Evolutionary conservation across 2,888 invertebrate species (phyloP).

Genomic region (Leptarthrus brevirostris): DNA sequence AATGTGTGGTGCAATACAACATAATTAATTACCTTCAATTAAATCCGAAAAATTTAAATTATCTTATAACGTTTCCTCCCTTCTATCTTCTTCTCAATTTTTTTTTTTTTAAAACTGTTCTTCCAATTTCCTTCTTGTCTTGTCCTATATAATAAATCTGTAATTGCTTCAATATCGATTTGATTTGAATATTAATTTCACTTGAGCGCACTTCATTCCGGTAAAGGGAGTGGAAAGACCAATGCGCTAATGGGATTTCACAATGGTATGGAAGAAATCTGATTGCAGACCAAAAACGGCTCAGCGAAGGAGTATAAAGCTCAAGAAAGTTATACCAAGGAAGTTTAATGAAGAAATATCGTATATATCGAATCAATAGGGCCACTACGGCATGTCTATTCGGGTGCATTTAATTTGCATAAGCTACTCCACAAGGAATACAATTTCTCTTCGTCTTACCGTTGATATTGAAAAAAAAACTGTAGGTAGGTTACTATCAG

Average conservation of each 20-base stretch:
- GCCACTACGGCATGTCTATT: background rate
- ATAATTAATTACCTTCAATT: no score
- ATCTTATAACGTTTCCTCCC: no score
- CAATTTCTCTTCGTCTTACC: background rate
- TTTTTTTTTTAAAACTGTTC: no score
- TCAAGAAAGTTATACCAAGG: background rate
- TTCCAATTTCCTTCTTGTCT: background rate
- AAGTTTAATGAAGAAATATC: constrained; percentile 31
- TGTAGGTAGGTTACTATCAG: background rate
- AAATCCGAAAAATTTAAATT: no score
- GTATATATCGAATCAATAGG: constrained; percentile 5
- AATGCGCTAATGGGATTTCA: constrained; percentile 35
- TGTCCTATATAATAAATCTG: background rate
- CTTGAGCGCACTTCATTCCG: background rate
- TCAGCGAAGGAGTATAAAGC: background rate
- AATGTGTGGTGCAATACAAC: no score
- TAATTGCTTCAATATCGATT: constrained; percentile 34
- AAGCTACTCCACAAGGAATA: constrained; percentile 15
- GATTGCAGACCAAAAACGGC: constrained; percentile 27
- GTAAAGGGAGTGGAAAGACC: background rate
- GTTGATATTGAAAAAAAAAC: no score
- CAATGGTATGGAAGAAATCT: constrained; percentile 1
- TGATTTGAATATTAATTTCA: constrained; percentile 34
- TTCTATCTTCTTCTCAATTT: no score
- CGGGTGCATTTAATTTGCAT: constrained; percentile 37